Evolutionary conservation across 2,113 vertebrate species (phyloP), one percentile per base, ranked within the genome.

Genomic region (Muscicapa adusta): DNA sequence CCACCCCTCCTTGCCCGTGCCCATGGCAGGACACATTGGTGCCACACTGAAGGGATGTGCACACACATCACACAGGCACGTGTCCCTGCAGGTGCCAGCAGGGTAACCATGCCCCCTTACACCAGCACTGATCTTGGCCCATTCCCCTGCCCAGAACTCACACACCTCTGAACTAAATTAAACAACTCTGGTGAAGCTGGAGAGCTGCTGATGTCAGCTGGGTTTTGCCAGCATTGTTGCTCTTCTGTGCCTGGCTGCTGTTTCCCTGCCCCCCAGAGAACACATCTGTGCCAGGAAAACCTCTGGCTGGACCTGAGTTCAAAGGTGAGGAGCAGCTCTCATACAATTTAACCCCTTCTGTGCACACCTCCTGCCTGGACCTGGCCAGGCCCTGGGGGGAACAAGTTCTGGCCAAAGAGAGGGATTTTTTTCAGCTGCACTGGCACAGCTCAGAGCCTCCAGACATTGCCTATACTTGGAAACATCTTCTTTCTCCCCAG

Each of bases 1-100:
- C 45, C 22, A 1, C 7, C 31, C 45, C 33, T 7, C 5, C 0
- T 1, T 15, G 25, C 25, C 51, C 3, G 2, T 71, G 47, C 33
- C 82, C 68, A 3, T 0, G 2, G 13, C 34, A 29, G 77, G 77
- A 42, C 73, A 50, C 7, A 0, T 6, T 1, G 15, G 18, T 31
- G 71, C 43, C 40, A 8, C 0, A 0, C 42, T 51, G 57, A 13
- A 42, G 63, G 43, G 29, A 26, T 53, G 72, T 40, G 19, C 56
- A 72, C 13, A 0, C 54, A 15, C 4, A 4, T 9, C 67, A 3
- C 28, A 22, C 1, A 19, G 74, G 16, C 89, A 78, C 14, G 1
- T 15, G 5, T 38, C 40, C 65, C 31, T 67, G 7, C 16, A 6
- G 54, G 6, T 62, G 28, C 47, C 63, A 40, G 28, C 29, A 26